Base-by-base conservation (phyloP, 2,113 vertebrate species). In the Myrmophylax atrothorax region DNA sequence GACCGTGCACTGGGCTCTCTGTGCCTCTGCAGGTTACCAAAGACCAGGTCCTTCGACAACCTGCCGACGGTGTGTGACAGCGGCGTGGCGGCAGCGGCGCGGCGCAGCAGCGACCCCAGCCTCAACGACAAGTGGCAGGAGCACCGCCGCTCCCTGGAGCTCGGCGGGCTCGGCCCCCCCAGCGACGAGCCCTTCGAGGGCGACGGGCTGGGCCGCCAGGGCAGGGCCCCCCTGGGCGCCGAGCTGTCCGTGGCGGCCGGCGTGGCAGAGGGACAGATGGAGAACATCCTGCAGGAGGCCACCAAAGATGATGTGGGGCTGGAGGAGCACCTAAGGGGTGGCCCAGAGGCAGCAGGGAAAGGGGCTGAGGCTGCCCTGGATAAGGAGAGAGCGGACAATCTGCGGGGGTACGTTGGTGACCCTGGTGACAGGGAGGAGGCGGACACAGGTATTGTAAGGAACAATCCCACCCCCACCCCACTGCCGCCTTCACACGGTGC, bases 41-140 rank as follows among this genome's bases (percentile, higher is more conserved):
- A 99, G 98, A 99, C 99, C 4, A 98, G 99, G 77, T 99, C 99
- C 8, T 99, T 99, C 23, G 99, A 99, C 98, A 99, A 99, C 98
- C 96, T 99, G 96, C 98, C 99, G 17, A 99, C 98, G 25, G 98
- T 98, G 35, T 99, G 99, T 73, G 99, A 99, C 84, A 98, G 98
- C 93, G 98, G 98, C 20, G 97, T 98, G 90, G 97, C 98, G 9
- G 93, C 98, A 38, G 44, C 98, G 16, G 99, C 99, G 95, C 98
- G 99, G 25, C 99, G 99, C n/a, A 99, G 99, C 82, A 99, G 99
- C 2, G 99, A 99, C 95, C 99, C 99, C 22, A 99, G 98, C 95
- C 98, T 99, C 80, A 99, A 99, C 1, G 99, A 99, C 86, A 99
- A 99, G 97, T 99, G 99, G 99, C 99, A 99, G 94, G 99, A 99